Evolutionary conservation across 2,888 invertebrate species (phyloP), one percentile per base, ranked within the genome.

Genomic region (Creontiades dilutus): DNA sequence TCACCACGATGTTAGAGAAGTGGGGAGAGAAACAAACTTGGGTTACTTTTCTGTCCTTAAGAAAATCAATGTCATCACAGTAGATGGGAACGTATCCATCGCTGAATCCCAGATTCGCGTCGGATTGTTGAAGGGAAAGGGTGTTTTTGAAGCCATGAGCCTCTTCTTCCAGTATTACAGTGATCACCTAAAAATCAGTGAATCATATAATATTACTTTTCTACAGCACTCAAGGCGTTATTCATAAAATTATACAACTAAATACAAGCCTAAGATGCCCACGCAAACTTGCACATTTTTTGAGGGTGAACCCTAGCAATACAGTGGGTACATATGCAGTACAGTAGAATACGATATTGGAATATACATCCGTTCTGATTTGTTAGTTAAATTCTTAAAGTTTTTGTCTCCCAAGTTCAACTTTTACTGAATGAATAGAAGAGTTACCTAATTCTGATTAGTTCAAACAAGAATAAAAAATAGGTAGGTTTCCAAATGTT

Each of bases 71-170:
- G 23, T 92, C 92, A 91, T 93, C 93, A 89, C 93, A 93, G 82
- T 93, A 93, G 23, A 94, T 93, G 57, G 93, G 92, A 0, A 94
- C 92, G 81, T 93, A 94, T 14, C 94, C 94, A 86, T 94, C 94
- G 91, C 94, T 94, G 91, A 95, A 94, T 0, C 94, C 93, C 88
- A 94, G 92, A 84, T 94, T 93, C 75, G 92, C 91, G 90, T 93
- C 93, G 46, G 92, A 92, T 90, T 93, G 92, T 13, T 93, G 55
- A 91, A 91, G 93, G 90, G 91, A 92, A 92, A 78, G 91, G 91
- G 91, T 92, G 81, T 90, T 81, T 19, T 81, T 46, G 48, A 82
- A 82, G 16, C 75, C 89, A 7, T 57, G 52, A 55, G 90, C 91
- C 68, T 91, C 92, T 92, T 94, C 94, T 91, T 94, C 94, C 90